Percentiles rank a stretch among this genome's conserved stretches.
These are phyloP conservation scores for Nymphicus hollandicus DNA, from an alignment of 2,113 vertebrate genomes.

Conservation along the genomic window DNA sequence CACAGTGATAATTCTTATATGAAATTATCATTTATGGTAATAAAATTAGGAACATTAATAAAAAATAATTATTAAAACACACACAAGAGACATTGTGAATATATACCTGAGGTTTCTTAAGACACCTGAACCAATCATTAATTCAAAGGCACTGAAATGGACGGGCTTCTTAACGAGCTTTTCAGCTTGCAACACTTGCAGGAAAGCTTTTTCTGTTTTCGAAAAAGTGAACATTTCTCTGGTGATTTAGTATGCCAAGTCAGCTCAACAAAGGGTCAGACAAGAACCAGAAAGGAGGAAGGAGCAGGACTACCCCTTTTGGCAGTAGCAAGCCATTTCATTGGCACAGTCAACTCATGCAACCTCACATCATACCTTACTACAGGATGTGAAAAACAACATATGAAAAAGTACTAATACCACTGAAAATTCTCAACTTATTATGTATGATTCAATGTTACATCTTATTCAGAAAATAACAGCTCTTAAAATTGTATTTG, in stretches of 20 bases:
- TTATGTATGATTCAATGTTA: background rate
- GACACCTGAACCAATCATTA: background rate
- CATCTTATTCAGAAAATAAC: background rate
- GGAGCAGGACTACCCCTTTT: background rate
- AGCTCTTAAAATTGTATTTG: background rate
- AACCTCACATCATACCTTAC: background rate
- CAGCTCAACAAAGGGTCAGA: background rate
- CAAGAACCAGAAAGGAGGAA: constrained; percentile 5
- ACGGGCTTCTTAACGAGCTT: background rate
- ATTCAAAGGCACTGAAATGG: background rate
- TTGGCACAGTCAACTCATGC: background rate
- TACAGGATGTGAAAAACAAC: background rate
- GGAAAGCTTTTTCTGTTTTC: background rate
- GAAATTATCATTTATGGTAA: background rate
- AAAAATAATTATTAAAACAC: background rate
- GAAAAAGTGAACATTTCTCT: background rate
- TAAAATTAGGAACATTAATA: background rate
- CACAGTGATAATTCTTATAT: background rate
- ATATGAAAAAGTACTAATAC: background rate
- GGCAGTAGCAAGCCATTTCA: background rate
- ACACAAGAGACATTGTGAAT: background rate
- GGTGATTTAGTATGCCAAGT: background rate
- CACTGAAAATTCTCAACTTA: background rate
- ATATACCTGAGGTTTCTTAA: background rate
- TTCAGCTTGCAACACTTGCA: background rate